phyloP scores from a whole-genome alignment of 2,888 invertebrate genomes.

The Lepidocyrtinus sp. region DNA sequence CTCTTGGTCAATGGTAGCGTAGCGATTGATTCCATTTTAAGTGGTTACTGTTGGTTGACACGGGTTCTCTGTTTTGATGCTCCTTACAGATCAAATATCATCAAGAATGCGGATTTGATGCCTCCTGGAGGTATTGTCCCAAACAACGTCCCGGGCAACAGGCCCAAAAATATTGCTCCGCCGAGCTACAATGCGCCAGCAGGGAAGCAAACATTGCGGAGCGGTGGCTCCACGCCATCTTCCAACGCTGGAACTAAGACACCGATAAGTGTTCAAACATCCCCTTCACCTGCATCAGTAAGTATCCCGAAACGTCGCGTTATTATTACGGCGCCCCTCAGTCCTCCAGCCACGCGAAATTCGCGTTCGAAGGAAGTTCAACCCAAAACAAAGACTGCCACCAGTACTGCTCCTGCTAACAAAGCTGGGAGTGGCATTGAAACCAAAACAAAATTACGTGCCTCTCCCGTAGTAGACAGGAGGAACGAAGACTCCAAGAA shows the following conservation, averaged over 20 bases:
- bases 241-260: background rate
- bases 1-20: no score
- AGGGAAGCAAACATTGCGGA: constrained; percentile 4
- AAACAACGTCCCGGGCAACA: constrained; percentile 30
- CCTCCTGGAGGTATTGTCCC: constrained; percentile 43
- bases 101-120: constrained; percentile 37
- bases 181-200: background rate
- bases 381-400: constrained; percentile 21
- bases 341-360: constrained; percentile 55
- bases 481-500: constrained; percentile 3
- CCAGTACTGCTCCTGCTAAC: background rate
- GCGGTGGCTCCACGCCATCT: background rate
- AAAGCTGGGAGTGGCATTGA: constrained; percentile 17
- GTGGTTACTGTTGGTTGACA: no score
- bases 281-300: background rate
- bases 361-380: constrained; percentile 33
- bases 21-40: no score
- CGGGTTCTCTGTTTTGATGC: no score
- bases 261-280: constrained; percentile 39
- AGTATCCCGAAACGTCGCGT: constrained; percentile 28
- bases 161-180: background rate
- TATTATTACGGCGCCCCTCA: constrained; percentile 63
- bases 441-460: background rate
- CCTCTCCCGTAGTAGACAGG: background rate
- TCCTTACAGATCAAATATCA: constrained; percentile 43